Evolutionary conservation across 2,113 vertebrate species (phyloP).

Genomic region (Deroptyus accipitrinus): DNA sequence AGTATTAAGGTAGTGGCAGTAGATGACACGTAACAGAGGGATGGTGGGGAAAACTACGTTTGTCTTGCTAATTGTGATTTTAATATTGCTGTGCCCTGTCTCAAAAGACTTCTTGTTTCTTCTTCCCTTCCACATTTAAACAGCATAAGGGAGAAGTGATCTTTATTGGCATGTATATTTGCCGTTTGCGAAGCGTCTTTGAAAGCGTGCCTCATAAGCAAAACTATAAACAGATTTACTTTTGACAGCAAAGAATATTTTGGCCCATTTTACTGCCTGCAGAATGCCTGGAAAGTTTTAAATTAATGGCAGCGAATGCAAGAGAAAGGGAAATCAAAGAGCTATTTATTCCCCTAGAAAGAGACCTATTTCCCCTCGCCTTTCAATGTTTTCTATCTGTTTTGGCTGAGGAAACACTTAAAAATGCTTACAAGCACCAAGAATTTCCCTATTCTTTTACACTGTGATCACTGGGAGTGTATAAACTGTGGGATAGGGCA

Average conservation of each 20-base stretch:
- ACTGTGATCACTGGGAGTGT: background rate
- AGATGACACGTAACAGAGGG: background rate
- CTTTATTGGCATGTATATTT: slow-evolving; percentile 40
- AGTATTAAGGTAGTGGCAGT: background rate
- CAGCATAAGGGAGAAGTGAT: slow-evolving; percentile 38
- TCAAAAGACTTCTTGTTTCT: background rate
- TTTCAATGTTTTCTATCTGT: slow-evolving; percentile 25
- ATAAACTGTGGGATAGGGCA: background rate
- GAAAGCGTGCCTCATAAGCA: slow-evolving; percentile 23
- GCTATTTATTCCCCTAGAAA: slow-evolving; percentile 47
- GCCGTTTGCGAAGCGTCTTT: slow-evolving; percentile 43
- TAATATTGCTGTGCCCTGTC: background rate
- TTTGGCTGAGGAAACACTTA: background rate
- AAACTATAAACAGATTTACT: slow-evolving; percentile 52
- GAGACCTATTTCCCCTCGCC: slow-evolving; percentile 9
- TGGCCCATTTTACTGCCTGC: slow-evolving; percentile 41
- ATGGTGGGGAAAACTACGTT: background rate
- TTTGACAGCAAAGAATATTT: slow-evolving; percentile 48
- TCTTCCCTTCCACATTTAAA: background rate
- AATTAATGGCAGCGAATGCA: slow-evolving; percentile 59
- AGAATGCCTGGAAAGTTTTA: slow-evolving; percentile 62
- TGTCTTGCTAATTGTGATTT: background rate
- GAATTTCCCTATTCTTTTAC: background rate
- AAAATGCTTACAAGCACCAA: background rate
- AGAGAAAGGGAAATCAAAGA: slow-evolving; percentile 63